Conservation (phyloP, 2,113 vertebrate genomes). For the Rousettus leschenaultii region DNA sequence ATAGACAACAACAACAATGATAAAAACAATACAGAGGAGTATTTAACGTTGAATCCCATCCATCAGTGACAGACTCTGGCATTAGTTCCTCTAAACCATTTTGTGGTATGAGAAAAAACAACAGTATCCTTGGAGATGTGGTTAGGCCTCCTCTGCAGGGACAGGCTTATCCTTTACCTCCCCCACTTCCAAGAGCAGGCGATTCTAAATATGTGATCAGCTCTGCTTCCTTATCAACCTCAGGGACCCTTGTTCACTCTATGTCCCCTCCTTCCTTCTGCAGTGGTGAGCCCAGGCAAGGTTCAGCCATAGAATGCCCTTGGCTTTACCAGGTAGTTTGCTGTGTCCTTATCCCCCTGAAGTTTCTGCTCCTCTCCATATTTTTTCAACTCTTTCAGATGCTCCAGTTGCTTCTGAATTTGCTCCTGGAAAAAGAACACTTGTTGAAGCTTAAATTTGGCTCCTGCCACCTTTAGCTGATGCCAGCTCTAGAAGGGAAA, state of each 20-base stretch:
- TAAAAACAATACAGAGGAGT: background rate
- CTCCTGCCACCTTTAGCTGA: background rate
- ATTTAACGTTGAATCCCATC: background rate
- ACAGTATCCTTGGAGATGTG: background rate
- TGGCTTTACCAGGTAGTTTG: slow-evolving; percentile 46
- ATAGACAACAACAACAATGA: background rate
- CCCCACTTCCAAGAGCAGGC: background rate
- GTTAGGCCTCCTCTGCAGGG: background rate
- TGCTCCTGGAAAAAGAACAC: slow-evolving; percentile 47
- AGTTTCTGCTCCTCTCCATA: slow-evolving; percentile 41
- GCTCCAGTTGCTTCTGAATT: slow-evolving; percentile 59
- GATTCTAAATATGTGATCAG: background rate
- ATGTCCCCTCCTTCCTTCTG: background rate
- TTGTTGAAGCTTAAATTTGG: background rate
- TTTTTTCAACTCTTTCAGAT: slow-evolving; percentile 55
- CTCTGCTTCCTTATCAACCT: background rate
- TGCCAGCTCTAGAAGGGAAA: background rate
- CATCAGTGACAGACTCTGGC: background rate
- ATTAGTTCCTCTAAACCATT: background rate
- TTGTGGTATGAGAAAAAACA: background rate
- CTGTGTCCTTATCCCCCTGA: background rate
- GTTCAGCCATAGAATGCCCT: background rate
- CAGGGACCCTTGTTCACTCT: background rate
- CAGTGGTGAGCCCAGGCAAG: background rate
- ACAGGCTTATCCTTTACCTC: background rate